A percentile compares a stretch with the other conserved stretches of the same genome.
Evolutionary conservation across 2,113 vertebrate species (phyloP).

Genomic region (Carollia perspicillata): DNA sequence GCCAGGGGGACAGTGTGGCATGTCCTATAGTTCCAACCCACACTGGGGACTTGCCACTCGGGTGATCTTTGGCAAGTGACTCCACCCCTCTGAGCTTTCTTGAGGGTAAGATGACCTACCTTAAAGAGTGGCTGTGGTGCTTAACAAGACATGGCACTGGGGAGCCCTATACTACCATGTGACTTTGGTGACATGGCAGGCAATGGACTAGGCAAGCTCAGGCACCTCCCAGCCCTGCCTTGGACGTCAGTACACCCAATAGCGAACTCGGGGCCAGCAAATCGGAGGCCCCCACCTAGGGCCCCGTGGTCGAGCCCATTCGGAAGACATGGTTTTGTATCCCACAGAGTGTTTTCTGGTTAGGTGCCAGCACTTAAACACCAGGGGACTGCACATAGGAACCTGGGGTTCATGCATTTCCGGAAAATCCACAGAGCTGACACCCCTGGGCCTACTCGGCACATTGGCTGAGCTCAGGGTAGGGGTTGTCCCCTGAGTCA

Average conservation of each 20-base stretch:
- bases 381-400: neutral
- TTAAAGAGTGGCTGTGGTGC: too few relatives aligned
- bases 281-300: neutral
- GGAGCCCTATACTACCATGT: fast-evolving
- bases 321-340: neutral
- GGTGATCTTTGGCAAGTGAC: neutral
- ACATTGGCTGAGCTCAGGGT: fast-evolving
- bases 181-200: neutral
- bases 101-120: neutral
- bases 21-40: neutral
- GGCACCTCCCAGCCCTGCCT: neutral
- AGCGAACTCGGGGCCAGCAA: neutral
- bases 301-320: neutral
- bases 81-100: neutral
- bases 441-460: too few relatives aligned
- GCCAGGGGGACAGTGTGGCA: fast-evolving
- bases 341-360: neutral
- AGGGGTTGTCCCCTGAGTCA: neutral
- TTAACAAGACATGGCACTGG: fast-evolving
- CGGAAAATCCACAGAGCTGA: neutral
- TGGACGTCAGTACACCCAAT: neutral
- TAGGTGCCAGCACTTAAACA: neutral
- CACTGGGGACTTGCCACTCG: neutral
- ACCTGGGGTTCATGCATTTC: neutral
- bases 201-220: neutral